Evolutionary conservation across 2,888 invertebrate genomes (phyloP).

Genomic region (Brassicogethes aeneus): DNA sequence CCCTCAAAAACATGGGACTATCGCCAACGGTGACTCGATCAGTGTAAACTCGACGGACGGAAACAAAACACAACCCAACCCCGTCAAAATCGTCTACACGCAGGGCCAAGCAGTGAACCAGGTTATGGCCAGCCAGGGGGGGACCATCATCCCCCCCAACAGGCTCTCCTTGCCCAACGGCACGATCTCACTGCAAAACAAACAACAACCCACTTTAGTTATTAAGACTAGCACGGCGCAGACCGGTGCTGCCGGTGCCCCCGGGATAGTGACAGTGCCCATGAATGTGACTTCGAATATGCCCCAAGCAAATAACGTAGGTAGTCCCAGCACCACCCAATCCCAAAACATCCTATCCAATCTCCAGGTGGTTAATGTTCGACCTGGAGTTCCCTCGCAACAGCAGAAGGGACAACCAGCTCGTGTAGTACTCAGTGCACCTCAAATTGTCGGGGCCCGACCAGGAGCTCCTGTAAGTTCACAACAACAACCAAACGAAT

Average conservation of each 20-base stretch:
- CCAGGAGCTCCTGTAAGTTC: constrained; percentile 70
- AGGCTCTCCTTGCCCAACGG: constrained; percentile 62
- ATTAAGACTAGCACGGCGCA: constrained; percentile 38
- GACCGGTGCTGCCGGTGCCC: constrained; percentile 35
- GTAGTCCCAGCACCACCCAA: constrained; percentile 38
- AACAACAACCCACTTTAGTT: constrained; percentile 38
- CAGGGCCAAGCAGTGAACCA: constrained; percentile 40
- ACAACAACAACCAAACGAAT: constrained; percentile 18
- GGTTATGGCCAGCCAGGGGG: constrained; percentile 39
- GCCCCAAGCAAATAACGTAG: constrained; percentile 42
- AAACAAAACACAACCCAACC: constrained; percentile 29
- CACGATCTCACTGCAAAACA: constrained; percentile 44
- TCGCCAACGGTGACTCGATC: constrained; percentile 50
- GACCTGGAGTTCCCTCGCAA: constrained; percentile 62
- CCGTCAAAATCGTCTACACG: constrained; percentile 34
- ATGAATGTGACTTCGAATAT: constrained; percentile 54
- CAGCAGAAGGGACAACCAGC: constrained; percentile 71
- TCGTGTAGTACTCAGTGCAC: constrained; percentile 71
- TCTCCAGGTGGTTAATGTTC: constrained; percentile 80
- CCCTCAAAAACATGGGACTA: constrained; percentile 53
- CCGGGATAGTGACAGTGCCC: constrained; percentile 55
- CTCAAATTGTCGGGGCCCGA: constrained; percentile 70
- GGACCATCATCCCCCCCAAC: constrained; percentile 48
- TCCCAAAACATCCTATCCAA: constrained; percentile 46
- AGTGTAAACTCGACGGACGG: constrained; percentile 28